A percentile compares a stretch with the other conserved stretches of the same genome.
phyloP scores from a whole-genome alignment of 64 coral and sea anemone species.

The Astreopora myriophthalma region DNA sequence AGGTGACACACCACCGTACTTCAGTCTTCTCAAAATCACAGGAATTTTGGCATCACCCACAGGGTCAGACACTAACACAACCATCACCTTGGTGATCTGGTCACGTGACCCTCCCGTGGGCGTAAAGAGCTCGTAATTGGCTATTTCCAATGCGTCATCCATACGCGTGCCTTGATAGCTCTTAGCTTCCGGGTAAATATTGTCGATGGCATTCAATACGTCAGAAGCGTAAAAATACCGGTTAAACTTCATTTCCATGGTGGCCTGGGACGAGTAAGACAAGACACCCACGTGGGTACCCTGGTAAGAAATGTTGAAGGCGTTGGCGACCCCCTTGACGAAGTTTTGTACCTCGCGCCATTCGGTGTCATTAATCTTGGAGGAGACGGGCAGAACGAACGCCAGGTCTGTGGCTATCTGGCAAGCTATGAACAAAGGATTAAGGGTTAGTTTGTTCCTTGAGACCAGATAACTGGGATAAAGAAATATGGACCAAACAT shows the following conservation, averaged over 20 bases:
- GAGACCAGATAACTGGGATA: not conserved
- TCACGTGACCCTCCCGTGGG: conserved; percentile 76
- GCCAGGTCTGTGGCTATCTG: conserved; percentile 71
- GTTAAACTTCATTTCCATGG: conserved; percentile 91
- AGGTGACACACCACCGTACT: conserved; percentile 60
- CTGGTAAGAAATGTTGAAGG: conserved; percentile 85
- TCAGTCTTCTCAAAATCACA: conserved; percentile 70
- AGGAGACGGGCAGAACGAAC: conserved; percentile 82
- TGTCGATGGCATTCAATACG: conserved; percentile 81
- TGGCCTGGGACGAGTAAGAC: conserved; percentile 89
- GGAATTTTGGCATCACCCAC: conserved; percentile 60
- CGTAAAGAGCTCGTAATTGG: conserved; percentile 91
- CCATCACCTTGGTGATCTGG: conserved; percentile 63
- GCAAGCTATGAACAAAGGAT: conserved; percentile 48
- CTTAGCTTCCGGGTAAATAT: conserved; percentile 92
- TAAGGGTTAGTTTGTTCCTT: not conserved
- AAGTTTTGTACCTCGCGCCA: conserved; percentile 91
- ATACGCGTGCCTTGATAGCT: conserved; percentile 77
- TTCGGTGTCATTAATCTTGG: conserved; percentile 94
- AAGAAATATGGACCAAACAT: too few species aligned
- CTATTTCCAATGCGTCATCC: conserved; percentile 84
- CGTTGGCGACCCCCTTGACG: conserved; percentile 76
- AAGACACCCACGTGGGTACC: conserved; percentile 92
- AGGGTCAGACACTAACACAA: conserved; percentile 77
- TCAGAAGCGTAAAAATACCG: conserved; percentile 85